phyloP scores from a whole-genome alignment of 1,140 invertebrate species.

The Habropoda laboriosa region DNA sequence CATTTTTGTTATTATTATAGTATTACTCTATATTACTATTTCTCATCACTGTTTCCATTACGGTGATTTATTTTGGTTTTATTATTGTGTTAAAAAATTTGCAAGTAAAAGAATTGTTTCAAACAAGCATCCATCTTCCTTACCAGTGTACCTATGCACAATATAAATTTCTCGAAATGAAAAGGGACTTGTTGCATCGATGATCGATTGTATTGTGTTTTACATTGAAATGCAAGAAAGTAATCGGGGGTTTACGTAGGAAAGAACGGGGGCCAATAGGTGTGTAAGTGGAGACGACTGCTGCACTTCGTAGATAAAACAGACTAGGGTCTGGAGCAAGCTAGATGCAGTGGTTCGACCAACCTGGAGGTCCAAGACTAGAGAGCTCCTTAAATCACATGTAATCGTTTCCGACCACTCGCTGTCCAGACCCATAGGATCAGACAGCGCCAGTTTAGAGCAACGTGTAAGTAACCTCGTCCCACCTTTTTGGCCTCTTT shows the following conservation, averaged over 20 bases:
- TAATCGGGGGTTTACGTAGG: slow-evolving; percentile 39
- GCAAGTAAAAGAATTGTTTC: too few species aligned
- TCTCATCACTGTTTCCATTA: too few species aligned
- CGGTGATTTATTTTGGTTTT: too few species aligned
- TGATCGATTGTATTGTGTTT: not conserved
- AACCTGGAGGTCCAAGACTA: slow-evolving; percentile 55
- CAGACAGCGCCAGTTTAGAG: slow-evolving; percentile 60
- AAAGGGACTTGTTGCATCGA: not conserved
- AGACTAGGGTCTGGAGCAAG: slow-evolving; percentile 59
- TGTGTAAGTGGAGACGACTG: slow-evolving; percentile 66
- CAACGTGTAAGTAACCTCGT: slow-evolving; percentile 23
- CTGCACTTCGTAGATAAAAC: slow-evolving; percentile 78
- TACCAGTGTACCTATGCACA: too few species aligned
- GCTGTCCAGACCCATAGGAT: slow-evolving; percentile 60
- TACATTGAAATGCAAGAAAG: slow-evolving; percentile 42
- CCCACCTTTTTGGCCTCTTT: slow-evolving; percentile 27
- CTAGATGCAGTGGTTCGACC: slow-evolving; percentile 67
- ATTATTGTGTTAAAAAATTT: too few species aligned
- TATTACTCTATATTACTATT: too few species aligned
- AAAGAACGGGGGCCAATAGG: slow-evolving; percentile 38
- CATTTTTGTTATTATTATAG: too few species aligned
- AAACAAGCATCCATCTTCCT: too few species aligned
- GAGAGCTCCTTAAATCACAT: slow-evolving; percentile 78
- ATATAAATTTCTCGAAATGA: too few species aligned
- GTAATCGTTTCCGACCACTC: slow-evolving; percentile 79